Evolutionary conservation across 53 echinoderm and acorn worm genomes (phyloP), one percentile per base, ranked within the genome.

Genomic region (Echinometra lucunter): DNA sequence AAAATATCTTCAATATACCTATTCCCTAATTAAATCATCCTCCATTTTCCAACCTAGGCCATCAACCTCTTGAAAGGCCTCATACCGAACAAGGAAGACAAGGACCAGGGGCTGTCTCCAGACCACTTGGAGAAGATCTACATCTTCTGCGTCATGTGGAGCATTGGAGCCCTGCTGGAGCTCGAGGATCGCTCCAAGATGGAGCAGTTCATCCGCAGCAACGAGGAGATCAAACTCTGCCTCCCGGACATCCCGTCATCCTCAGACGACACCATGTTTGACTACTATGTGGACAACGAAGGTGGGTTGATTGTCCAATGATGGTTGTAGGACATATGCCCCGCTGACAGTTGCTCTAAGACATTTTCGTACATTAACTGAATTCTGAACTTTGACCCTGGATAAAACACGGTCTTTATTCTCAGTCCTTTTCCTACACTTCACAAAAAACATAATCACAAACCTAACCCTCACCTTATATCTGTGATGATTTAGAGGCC

Each of bases 91-190:
- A 99, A 98, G 95, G 99, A 99, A 44, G 99, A 99, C 94, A 99
- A 99, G 82, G 99, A 99, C 47, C 93, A 93, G 28, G 95, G 97
- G 7, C 45, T 94, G 27, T 94, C 94, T 85, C 91, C 98, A 2
- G 96, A 96, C 0, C 96, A 96, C 82, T 95, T 99, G 63, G 98
- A 97, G 95, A 98, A 96, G 91, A 89, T 99, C 78, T 99, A 99
- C 78, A 96, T 98, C 94, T 99, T 99, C 89, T 94, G 96, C 44
- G 89, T 97, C 70, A 99, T 99, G 99, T 99, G 99, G 99, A 99
- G 99, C 89, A 60, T 99, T 3, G 99, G 99, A 42, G 99, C 99
- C 32, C 92, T 97, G 56, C 95, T 99, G 91, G 99, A 99, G 94
- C 91, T 99, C 55, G 99, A 98, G 28, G 99, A 99, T 94, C 94